Conservation (phyloP, 1,140 invertebrate species). For the Hormaphis cornu region DNA sequence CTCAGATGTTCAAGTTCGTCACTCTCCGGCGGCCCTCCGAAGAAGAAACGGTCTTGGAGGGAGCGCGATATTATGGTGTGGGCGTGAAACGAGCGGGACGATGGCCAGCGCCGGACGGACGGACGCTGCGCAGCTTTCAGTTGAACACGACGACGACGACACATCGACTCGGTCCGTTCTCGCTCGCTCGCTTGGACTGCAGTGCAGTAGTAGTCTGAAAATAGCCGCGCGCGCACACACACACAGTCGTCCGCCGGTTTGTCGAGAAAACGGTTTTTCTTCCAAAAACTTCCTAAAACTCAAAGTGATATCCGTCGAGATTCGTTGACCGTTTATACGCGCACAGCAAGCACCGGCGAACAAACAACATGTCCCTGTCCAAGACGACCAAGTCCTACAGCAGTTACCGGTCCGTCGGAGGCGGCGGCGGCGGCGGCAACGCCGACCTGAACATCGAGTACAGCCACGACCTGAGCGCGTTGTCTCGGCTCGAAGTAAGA, state of each 20-base stretch:
- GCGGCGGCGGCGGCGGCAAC: slow-evolving; percentile 58
- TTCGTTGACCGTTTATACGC: not conserved
- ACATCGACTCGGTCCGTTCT: slow-evolving; percentile 18
- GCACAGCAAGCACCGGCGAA: not conserved
- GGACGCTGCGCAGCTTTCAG: slow-evolving; percentile 26
- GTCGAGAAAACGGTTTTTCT: too few species aligned
- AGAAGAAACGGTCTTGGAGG: slow-evolving; percentile 23
- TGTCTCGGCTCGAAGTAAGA: slow-evolving; percentile 85
- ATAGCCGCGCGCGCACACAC: too few species aligned
- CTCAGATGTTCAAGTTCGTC: slow-evolving; percentile 31
- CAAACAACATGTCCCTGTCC: slow-evolving; percentile 40
- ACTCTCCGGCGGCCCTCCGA: slow-evolving; percentile 23
- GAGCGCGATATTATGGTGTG: slow-evolving; percentile 15
- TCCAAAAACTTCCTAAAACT: too few species aligned
- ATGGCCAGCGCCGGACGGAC: slow-evolving; percentile 1
- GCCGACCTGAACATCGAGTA: slow-evolving; percentile 90
- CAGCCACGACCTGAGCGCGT: slow-evolving; percentile 79
- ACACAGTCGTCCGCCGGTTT: too few species aligned
- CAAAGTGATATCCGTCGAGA: not conserved
- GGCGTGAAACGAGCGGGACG: slow-evolving; percentile 17
- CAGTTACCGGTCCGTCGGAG: slow-evolving; percentile 68
- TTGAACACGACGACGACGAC: slow-evolving; percentile 25
- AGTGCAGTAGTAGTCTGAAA: slow-evolving; percentile 16
- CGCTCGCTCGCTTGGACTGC: slow-evolving; percentile 18
- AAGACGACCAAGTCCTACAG: slow-evolving; percentile 75